A percentile compares a stretch with the other conserved stretches of the same genome.
These are phyloP conservation scores for Elysia crispata DNA, from an alignment of 2,888 invertebrate species.

Conservation along the genomic window DNA sequence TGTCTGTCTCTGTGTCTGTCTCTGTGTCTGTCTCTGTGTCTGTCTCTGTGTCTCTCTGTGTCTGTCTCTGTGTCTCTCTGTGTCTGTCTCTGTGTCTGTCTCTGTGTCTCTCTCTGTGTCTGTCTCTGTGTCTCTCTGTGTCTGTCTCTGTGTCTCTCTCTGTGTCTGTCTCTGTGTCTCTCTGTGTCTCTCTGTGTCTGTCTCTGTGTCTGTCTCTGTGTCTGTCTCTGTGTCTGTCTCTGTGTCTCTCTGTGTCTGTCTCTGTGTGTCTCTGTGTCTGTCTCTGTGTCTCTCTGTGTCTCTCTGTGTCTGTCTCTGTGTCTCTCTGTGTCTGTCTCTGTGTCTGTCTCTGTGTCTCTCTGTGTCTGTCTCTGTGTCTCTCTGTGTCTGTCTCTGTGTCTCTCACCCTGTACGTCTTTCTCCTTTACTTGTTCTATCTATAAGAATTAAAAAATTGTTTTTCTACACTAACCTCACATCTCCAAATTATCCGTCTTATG, in stretches of 20 bases:
- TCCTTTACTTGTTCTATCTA: no score
- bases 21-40: conserved; percentile 5
- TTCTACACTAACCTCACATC: no score
- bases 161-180: not conserved
- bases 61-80: not conserved
- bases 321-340: not conserved
- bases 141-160: not conserved
- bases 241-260: not conserved
- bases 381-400: not conserved
- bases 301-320: not conserved
- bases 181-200: not conserved
- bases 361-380: conserved; percentile 12
- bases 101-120: conserved; percentile 6
- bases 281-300: conserved; percentile 6
- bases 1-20: not conserved
- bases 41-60: not conserved
- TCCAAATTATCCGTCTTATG: no score
- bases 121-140: not conserved
- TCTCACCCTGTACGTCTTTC: not conserved
- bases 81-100: not conserved
- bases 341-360: not conserved
- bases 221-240: not conserved
- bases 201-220: conserved; percentile 3
- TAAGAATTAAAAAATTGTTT: no score
- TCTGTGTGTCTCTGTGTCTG: not conserved